phyloP scores from a whole-genome alignment of 2,888 invertebrate species.

The Tineola bisselliella region DNA sequence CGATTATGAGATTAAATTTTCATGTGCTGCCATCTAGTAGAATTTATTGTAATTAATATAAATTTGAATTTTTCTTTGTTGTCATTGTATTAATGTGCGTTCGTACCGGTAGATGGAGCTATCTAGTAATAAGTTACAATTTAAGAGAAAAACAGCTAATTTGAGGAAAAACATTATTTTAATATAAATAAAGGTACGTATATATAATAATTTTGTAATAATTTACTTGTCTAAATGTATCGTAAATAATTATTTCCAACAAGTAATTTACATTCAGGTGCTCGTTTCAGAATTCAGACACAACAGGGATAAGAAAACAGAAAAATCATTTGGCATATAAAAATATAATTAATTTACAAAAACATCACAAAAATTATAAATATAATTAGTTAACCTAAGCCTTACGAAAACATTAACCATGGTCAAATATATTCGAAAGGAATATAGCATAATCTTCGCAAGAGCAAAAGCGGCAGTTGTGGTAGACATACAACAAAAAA shows the following conservation, averaged over 20 bases:
- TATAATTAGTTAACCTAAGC: not conserved
- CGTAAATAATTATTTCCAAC: too few species aligned
- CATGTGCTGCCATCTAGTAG: not conserved
- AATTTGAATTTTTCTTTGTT: not conserved
- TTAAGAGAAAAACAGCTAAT: too few species aligned
- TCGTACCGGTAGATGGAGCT: not conserved
- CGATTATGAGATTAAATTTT: too few species aligned
- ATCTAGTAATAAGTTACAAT: too few species aligned
- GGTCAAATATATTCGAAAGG: conserved; percentile 70
- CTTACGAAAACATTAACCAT: not conserved
- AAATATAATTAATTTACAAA: not conserved
- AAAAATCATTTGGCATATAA: too few species aligned
- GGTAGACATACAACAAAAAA: conserved; percentile 75
- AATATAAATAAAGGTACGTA: too few species aligned
- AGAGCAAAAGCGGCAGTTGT: conserved; percentile 73
- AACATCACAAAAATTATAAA: not conserved
- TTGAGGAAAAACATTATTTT: too few species aligned
- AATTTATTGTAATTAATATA: not conserved
- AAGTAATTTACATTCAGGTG: too few species aligned
- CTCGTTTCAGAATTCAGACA: too few species aligned
- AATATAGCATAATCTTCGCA: conserved; percentile 73
- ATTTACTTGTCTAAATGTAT: too few species aligned
- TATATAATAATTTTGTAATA: too few species aligned
- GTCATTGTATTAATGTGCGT: not conserved
- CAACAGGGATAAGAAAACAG: too few species aligned